phyloP scores from a whole-genome alignment of 2,113 vertebrate species.

The Aphyosemion australe region DNA sequence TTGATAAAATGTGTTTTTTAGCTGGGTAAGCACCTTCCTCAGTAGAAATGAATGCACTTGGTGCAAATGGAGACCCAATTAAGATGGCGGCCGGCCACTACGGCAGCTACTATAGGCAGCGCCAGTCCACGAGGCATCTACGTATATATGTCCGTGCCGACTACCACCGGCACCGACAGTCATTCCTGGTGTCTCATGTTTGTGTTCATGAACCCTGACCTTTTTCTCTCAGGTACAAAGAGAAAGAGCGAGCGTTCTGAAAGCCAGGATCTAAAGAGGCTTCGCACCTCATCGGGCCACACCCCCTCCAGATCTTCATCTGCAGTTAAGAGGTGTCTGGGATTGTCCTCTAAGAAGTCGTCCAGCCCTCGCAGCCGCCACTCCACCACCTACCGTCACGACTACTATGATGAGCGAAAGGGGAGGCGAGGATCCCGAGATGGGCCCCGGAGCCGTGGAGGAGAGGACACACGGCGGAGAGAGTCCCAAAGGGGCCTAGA shows the following conservation, averaged over 20 bases:
- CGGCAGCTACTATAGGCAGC: no score
- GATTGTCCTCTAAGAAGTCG: conserved; percentile 82
- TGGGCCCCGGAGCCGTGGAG: conserved; percentile 20
- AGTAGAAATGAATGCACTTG: no score
- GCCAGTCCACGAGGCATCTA: no score
- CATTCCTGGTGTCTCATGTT: not conserved
- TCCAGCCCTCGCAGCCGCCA: conserved; percentile 66
- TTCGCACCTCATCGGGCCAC: conserved; percentile 86
- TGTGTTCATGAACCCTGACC: not conserved
- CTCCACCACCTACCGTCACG: conserved; percentile 84
- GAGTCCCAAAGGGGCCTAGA: conserved; percentile 50
- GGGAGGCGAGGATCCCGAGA: conserved; percentile 55
- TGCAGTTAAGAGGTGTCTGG: conserved; percentile 79
- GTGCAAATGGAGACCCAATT: no score
- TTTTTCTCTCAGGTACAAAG: conserved; percentile 87
- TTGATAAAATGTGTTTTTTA: no score
- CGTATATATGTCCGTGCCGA: no score
- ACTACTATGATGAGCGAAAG: conserved; percentile 90
- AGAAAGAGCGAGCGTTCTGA: conserved; percentile 91
- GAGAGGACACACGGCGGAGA: conserved; percentile 19
- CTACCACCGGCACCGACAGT: no score
- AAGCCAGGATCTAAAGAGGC: conserved; percentile 85
- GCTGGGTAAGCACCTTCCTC: no score
- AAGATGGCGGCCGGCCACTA: no score
- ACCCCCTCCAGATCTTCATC: conserved; percentile 78